These are phyloP conservation scores for Allygus modestus DNA, from an alignment of 2,888 invertebrate genomes.

Conservation along the genomic window DNA sequence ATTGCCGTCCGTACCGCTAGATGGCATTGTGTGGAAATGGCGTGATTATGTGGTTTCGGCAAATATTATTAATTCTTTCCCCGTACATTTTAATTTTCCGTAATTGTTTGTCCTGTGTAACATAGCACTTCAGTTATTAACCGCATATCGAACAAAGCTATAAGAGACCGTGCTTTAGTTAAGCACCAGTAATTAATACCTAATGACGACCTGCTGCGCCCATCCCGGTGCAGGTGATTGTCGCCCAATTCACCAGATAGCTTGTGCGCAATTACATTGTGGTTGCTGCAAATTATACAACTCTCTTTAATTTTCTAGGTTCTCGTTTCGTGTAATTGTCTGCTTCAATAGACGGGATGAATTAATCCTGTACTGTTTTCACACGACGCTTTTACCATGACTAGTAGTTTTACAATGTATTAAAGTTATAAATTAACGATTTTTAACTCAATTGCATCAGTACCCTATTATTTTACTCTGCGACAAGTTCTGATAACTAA, in stretches of 20 bases:
- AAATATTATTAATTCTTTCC: neutral
- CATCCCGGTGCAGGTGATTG: neutral
- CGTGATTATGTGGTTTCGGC: neutral
- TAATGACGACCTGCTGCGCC: too few species aligned
- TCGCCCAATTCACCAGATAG: neutral
- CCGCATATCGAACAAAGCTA: too few species aligned
- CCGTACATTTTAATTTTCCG: too few species aligned
- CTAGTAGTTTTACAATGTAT: too few species aligned
- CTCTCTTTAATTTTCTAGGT: slow-evolving; percentile 11
- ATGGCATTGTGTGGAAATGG: neutral
- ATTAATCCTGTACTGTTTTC: neutral
- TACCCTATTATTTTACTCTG: too few species aligned
- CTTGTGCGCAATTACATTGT: neutral
- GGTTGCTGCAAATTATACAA: neutral
- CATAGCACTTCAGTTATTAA: too few species aligned
- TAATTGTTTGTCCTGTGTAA: too few species aligned
- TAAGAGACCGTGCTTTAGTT: too few species aligned
- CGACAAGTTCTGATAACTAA: too few species aligned
- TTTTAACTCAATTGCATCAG: too few species aligned
- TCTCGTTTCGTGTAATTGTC: slow-evolving; percentile 24
- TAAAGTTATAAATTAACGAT: too few species aligned
- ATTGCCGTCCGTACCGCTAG: slow-evolving; percentile 13
- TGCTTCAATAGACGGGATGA: neutral
- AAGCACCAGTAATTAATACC: too few species aligned
- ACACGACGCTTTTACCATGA: neutral